These are phyloP conservation scores for Peromyscus attwateri DNA, from an alignment of 2,797 vertebrate species.

Conservation along the genomic window DNA sequence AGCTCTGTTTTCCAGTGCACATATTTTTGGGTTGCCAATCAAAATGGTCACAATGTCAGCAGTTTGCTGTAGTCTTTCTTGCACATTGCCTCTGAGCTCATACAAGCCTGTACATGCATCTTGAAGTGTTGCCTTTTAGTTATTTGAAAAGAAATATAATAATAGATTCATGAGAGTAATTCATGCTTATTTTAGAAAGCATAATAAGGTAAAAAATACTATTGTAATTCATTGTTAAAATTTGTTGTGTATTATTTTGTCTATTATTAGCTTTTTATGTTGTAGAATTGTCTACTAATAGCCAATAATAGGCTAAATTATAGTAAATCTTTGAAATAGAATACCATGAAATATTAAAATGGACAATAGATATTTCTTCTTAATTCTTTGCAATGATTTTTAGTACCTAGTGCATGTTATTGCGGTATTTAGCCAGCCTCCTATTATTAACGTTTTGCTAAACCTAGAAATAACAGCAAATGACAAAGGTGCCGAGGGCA, in stretches of 20 bases:
- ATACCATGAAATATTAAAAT: slow-evolving; percentile 4
- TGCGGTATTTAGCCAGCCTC: not conserved
- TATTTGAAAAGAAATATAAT: not conserved
- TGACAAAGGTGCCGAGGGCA: not conserved
- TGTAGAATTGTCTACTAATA: slow-evolving; percentile 31
- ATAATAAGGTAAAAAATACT: slow-evolving; percentile 20
- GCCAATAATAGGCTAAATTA: not conserved
- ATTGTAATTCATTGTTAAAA: not conserved
- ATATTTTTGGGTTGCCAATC: not conserved
- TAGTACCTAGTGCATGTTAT: not conserved
- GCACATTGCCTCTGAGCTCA: not conserved
- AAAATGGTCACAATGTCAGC: not conserved
- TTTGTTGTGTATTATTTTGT: slow-evolving; percentile 20
- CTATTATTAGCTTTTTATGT: slow-evolving; percentile 46
- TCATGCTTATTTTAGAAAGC: slow-evolving; percentile 29
- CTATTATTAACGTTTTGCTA: slow-evolving; percentile 8
- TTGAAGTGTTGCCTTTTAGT: not conserved
- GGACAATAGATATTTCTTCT: not conserved
- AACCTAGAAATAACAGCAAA: slow-evolving; percentile 16
- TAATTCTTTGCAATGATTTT: slow-evolving; percentile 46
- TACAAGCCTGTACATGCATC: not conserved
- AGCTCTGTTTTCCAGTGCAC: no score
- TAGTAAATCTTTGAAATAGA: slow-evolving; percentile 30
- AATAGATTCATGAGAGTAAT: not conserved
- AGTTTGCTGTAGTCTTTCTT: not conserved